Evolutionary conservation across 2,113 vertebrate genomes (phyloP), one percentile per base, ranked within the genome.

Genomic region (Coreoperca whiteheadi): DNA sequence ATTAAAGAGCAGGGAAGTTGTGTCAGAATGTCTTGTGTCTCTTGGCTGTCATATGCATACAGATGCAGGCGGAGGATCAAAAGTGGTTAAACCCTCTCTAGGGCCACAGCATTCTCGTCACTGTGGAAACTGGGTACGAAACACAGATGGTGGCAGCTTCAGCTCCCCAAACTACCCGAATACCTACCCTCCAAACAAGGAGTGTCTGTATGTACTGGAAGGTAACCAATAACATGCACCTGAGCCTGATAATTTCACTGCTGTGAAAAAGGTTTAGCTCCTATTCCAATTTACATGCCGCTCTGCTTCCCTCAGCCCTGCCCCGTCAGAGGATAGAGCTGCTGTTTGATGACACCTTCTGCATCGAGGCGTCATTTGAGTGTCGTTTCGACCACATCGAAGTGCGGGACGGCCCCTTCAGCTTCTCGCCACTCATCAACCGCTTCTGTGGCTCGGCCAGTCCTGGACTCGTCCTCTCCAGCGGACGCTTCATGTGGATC

Each of bases 361-460:
- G 96, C 79, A 96, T 99, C 67, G 98, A 99, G 87, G 95, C 97
- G 1, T 99, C 98, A 1, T 99, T 99, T 66, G 97, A 99, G 86
- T 99, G 98, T 90, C 97, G 97, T 4, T 99, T 99, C 76, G 98
- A 99, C 94, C 95, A 98, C 94, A 95, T 99, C 68, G 98, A 99
- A 92, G 94, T 99, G 85, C 96, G 98, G 67, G 98, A 99, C 41
- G 98, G 98, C 39, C 98, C 98, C 23, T 99, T 99, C 83, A 97
- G 97, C 60, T 98, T 99, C 92, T 99, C 98, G 11, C 97, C 97
- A 0, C 95, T 99, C 85, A 97, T 99, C 88, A 95, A 97, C 86
- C 97, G 97, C 50, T 99, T 96, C 93, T 99, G 98, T 57, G 98
- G 98, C 48, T 87, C 96, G 18, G 92, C 95, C 91, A 97, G 96